Base-by-base conservation (phyloP, 2,888 invertebrate genomes). In the Pseudococcus viburni region DNA sequence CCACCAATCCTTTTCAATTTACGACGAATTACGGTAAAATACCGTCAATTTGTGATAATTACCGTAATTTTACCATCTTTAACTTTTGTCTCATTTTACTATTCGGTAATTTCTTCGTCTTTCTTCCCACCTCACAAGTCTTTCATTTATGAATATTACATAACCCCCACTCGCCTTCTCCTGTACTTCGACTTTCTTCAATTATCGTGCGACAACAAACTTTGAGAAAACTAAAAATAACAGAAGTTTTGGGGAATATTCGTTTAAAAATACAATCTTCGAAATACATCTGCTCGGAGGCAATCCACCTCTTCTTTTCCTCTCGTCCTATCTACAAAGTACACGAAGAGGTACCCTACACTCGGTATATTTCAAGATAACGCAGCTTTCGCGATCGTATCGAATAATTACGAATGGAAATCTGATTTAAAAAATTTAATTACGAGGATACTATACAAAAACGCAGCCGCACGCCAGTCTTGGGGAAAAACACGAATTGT, bases 371-470 rank as follows among this genome's bases (percentile, higher is more conserved):
- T 59, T 59, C 19, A 11, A n/a, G 59, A 59, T 59, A 59, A 73
- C 12, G 33, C 22, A 73, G 11, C 26, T 11, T 73, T 73, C 11
- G 68, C 26, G 68, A 73, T 22, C 68, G 4, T 73, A 33, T 22
- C 68, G 22, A 26, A 33, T 73, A 73, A 73, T 73, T 73, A 73
- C 8, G 33, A 73, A 73, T 33, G 68, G 33, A 73, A 73, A 73
- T 73, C 68, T 15, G 68, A 73, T 73, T 73, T 11, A 0, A 33
- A 73, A 73, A 73, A 73, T 73, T 73, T 73, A 73, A 73, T 73
- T 73, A 73, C 33, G 19, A 59, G 19, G 7, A n/a, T 59, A 59
- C 59, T 59, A 33, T 17, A 5, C 12, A 51, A 59, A 59, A 11
- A 59, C 59, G 17, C 17, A 55, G 55, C 17, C 26, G 26, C 26